Percentiles rank a stretch among this genome's conserved stretches.
Evolutionary conservation across 2,113 vertebrate species (phyloP).

Genomic region (Thalassoma bifasciatum): DNA sequence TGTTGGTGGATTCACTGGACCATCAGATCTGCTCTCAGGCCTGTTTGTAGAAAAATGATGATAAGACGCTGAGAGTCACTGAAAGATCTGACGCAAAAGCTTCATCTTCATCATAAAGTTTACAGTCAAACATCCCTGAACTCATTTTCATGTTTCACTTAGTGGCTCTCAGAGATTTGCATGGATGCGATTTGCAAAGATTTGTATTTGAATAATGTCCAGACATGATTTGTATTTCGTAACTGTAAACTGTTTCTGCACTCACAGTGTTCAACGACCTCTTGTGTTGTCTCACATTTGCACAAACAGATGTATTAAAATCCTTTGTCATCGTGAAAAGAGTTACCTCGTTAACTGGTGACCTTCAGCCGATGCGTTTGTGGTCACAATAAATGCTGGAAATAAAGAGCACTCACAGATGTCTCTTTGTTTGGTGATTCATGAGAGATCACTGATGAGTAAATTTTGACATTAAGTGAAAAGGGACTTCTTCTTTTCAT

Average conservation of each 20-base stretch:
- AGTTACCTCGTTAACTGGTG: too few relatives aligned
- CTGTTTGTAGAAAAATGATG: not conserved
- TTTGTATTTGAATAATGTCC: not conserved
- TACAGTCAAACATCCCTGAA: not conserved
- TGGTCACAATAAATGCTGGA: too few relatives aligned
- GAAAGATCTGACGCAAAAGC: constrained; percentile 2
- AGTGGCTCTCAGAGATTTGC: constrained; percentile 21
- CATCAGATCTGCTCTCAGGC: constrained; percentile 55
- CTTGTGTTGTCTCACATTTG: not conserved
- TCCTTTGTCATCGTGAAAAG: not conserved
- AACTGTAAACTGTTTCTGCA: not conserved
- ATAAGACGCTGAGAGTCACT: not conserved
- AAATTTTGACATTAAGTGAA: too few relatives aligned
- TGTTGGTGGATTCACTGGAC: constrained; percentile 50
- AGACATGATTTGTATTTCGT: not conserved
- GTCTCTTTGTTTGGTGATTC: too few relatives aligned
- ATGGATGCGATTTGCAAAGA: constrained; percentile 26
- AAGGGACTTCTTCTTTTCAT: too few relatives aligned
- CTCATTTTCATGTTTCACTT: constrained; percentile 18
- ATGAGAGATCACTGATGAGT: too few relatives aligned
- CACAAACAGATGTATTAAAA: not conserved
- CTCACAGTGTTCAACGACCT: not conserved
- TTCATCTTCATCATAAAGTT: constrained; percentile 9
- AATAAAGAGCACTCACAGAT: too few relatives aligned
- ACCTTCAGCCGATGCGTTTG: too few relatives aligned